These are phyloP conservation scores for Sphaerophoria rueppellii DNA, from an alignment of 2,888 invertebrate species.

Conservation along the genomic window DNA sequence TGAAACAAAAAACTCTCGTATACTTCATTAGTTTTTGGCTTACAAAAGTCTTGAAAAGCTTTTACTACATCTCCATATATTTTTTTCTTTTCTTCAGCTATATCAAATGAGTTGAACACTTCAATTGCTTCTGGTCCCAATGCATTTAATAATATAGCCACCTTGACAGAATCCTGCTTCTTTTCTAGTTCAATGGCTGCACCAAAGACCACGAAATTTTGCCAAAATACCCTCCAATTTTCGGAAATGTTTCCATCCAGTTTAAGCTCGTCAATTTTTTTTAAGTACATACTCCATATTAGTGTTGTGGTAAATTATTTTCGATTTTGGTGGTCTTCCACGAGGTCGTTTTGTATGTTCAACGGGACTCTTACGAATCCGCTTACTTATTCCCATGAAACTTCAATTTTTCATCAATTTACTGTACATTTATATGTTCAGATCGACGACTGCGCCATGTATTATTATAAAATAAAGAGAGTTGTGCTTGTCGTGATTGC, in stretches of 20 bases:
- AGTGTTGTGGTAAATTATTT: neutral
- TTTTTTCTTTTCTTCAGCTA: conserved; percentile 3
- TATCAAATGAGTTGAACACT: conserved; percentile 10
- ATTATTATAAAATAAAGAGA: no score
- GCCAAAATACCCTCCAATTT: neutral
- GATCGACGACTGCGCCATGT: no score
- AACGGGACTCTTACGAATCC: neutral
- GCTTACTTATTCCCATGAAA: neutral
- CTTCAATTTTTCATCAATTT: no score
- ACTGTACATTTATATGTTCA: no score
- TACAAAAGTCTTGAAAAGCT: neutral
- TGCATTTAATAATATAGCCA: neutral
- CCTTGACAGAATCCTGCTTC: neutral
- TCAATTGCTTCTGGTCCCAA: conserved; percentile 26
- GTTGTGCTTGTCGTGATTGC: no score
- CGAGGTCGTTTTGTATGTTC: neutral
- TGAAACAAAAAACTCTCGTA: no score
- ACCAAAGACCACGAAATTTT: neutral
- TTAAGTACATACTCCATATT: neutral
- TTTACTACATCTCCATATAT: neutral
- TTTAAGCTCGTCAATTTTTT: neutral
- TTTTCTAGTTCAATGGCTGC: neutral
- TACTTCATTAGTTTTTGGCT: conserved; percentile 1
- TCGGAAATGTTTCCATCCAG: neutral
- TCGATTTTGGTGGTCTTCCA: conserved; percentile 1